Conservation (phyloP, 1,140 invertebrate species). For the Sitophilus oryzae region DNA sequence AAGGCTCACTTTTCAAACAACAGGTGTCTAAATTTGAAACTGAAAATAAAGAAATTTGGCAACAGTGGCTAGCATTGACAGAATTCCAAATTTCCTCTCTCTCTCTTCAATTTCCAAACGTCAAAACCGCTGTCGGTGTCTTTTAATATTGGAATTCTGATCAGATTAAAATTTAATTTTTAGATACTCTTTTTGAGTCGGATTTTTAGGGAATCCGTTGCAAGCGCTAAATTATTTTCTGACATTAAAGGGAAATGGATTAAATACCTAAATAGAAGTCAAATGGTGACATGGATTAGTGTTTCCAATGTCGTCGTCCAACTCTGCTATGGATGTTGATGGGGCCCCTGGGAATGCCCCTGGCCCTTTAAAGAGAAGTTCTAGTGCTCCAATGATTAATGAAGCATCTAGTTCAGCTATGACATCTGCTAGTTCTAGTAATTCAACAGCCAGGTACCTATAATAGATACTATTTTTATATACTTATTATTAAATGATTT, state of each 20-base stretch:
- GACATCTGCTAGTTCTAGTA: slow-evolving; percentile 46
- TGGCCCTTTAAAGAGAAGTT: slow-evolving; percentile 67
- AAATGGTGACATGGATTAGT: slow-evolving; percentile 14
- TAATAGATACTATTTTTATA: too few species aligned
- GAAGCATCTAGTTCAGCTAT: slow-evolving; percentile 49
- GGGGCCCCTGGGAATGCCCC: slow-evolving; percentile 45
- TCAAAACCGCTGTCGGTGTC: too few species aligned
- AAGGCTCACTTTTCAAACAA: too few species aligned
- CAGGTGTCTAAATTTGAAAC: too few species aligned
- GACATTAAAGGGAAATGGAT: not conserved
- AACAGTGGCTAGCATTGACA: too few species aligned
- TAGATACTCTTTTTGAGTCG: too few species aligned
- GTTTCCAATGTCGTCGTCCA: slow-evolving; percentile 39
- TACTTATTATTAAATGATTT: too few species aligned
- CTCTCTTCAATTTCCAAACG: too few species aligned
- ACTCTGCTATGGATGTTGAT: slow-evolving; percentile 56
- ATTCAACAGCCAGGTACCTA: slow-evolving; percentile 47
- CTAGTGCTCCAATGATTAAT: slow-evolving; percentile 79
- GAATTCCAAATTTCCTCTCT: too few species aligned
- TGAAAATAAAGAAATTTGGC: not conserved
- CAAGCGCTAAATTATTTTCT: not conserved
- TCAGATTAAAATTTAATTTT: too few species aligned
- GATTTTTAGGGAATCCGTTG: too few species aligned
- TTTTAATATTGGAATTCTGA: too few species aligned
- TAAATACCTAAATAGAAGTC: slow-evolving; percentile 9